phyloP scores from a whole-genome alignment of 2,113 vertebrate species.

The Myiagra hebetior region DNA sequence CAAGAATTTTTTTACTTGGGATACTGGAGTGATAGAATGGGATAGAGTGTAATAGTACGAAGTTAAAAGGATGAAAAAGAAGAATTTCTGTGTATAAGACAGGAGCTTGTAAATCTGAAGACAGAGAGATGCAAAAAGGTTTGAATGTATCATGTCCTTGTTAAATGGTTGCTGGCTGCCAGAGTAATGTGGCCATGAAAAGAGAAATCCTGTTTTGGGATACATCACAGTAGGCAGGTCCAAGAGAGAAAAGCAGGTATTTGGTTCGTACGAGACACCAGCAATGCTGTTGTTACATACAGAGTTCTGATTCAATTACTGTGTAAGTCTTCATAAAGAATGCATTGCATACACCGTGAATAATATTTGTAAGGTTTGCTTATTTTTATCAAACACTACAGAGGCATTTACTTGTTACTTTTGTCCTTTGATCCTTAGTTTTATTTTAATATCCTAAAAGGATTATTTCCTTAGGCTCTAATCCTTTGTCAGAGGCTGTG shows the following conservation, averaged over 20 bases:
- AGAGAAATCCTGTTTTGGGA: background rate
- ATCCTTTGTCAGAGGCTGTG: background rate
- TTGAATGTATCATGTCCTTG: background rate
- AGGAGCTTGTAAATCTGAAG: background rate
- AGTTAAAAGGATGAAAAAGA: background rate
- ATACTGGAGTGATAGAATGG: background rate
- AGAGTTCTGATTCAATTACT: background rate
- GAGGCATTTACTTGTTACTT: background rate
- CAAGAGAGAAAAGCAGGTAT: background rate
- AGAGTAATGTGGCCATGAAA: background rate
- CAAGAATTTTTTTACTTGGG: background rate
- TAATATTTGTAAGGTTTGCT: background rate
- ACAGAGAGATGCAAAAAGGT: background rate
- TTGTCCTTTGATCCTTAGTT: background rate
- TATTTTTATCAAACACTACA: background rate
- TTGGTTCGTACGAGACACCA: background rate
- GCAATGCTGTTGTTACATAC: background rate
- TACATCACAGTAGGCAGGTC: background rate
- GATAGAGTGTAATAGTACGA: background rate
- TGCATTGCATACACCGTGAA: background rate
- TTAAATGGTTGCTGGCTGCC: background rate
- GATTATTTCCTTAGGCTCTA: background rate
- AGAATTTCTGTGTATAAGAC: background rate
- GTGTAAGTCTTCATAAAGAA: background rate
- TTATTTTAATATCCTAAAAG: slow-evolving; percentile 7